These are phyloP conservation scores for Sesamia inferens DNA, from an alignment of 2,888 invertebrate species.

Conservation along the genomic window DNA sequence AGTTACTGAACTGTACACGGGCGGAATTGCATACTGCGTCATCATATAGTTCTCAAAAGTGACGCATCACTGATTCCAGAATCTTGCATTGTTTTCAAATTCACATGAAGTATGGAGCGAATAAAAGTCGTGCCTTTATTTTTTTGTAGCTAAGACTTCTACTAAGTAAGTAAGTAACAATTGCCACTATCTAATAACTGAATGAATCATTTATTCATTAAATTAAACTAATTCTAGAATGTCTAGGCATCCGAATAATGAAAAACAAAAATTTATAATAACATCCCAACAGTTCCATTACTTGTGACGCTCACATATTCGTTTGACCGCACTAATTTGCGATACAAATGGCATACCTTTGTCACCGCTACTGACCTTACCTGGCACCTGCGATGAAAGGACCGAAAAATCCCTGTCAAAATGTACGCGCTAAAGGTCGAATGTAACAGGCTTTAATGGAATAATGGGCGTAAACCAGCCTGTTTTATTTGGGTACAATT, in stretches of 20 bases:
- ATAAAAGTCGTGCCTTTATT: neutral
- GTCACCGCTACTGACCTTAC: conserved; percentile 61
- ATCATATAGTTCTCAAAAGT: conserved; percentile 29
- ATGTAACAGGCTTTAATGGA: conserved; percentile 57
- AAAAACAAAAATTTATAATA: conserved; percentile 27
- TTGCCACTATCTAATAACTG: neutral
- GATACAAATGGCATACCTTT: conserved; percentile 71
- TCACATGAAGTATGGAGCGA: conserved; percentile 1
- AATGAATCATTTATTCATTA: neutral
- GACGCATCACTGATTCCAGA: conserved; percentile 30
- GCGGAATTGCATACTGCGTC: conserved; percentile 46
- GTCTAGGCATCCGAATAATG: neutral
- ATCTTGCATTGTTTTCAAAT: conserved; percentile 46
- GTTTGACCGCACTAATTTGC: conserved; percentile 70
- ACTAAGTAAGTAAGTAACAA: neutral
- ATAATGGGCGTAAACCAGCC: conserved; percentile 52
- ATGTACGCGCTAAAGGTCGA: conserved; percentile 53
- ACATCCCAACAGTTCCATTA: conserved; percentile 42
- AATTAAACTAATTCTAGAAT: neutral
- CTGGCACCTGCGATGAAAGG: conserved; percentile 59
- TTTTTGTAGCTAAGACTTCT: neutral
- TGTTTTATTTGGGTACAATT: conserved; percentile 56
- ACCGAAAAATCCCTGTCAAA: conserved; percentile 58
- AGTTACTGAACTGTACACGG: conserved; percentile 35
- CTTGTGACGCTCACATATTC: conserved; percentile 54